Percentiles rank a stretch among this genome's conserved stretches.
Evolutionary conservation across 35 echinoderm and acorn worm genomes (phyloP).

Genomic region (Apostichopus parvimensis): DNA sequence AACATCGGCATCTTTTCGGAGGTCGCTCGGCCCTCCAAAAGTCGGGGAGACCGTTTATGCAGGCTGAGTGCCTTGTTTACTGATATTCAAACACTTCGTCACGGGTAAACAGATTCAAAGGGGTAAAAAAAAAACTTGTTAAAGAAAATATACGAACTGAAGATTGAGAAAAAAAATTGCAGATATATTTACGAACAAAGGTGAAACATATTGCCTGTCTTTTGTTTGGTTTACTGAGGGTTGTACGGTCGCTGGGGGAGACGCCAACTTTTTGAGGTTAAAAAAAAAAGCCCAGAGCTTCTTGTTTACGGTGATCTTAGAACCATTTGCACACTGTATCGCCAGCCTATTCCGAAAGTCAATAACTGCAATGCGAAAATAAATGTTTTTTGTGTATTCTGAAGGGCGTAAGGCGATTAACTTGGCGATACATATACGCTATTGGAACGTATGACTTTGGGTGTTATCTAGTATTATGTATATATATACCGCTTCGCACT

Average conservation of each 20-base stretch:
- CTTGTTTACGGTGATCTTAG: conserved; percentile 17
- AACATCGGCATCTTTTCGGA: conserved; percentile 36
- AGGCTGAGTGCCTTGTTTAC: conserved; percentile 7
- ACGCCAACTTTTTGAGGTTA: background rate
- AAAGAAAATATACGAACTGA: conserved; percentile 34
- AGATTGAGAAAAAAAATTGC: conserved; percentile 23
- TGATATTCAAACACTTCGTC: conserved; percentile 7
- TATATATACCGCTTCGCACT: background rate
- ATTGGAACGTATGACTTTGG: background rate
- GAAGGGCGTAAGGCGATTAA: conserved; percentile 45
- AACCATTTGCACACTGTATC: conserved; percentile 34
- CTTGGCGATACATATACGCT: conserved; percentile 2
- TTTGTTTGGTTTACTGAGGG: background rate
- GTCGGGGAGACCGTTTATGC: background rate
- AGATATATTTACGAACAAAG: conserved; percentile 52
- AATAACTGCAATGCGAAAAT: conserved; percentile 21
- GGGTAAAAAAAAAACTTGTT: conserved; percentile 3
- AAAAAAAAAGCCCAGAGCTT: background rate
- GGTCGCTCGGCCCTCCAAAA: conserved; percentile 11
- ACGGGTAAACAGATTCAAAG: conserved; percentile 23
- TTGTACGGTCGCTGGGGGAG: conserved; percentile 2
- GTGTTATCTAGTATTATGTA: background rate
- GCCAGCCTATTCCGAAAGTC: conserved; percentile 14
- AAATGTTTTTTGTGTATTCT: conserved; percentile 45
- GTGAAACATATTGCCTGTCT: conserved; percentile 26